Evolutionary conservation across 2,797 vertebrate genomes (phyloP).

Genomic region (Myotis planiceps): DNA sequence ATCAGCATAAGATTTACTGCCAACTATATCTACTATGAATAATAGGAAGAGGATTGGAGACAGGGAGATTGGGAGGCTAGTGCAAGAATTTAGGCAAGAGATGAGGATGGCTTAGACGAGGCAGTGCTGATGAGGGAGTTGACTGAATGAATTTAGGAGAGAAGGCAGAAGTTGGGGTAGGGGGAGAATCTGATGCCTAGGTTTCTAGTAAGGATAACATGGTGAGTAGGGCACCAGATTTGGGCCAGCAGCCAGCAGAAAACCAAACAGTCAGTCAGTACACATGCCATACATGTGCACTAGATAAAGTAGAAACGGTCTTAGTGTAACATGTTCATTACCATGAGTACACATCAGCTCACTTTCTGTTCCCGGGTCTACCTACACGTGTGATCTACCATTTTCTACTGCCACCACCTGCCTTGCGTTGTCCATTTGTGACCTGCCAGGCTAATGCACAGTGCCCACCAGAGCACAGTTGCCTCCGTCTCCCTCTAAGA

Average conservation of each 20-base stretch:
- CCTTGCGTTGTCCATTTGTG: neutral
- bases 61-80: neutral
- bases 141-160: neutral
- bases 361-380: neutral
- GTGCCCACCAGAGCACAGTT: neutral
- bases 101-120: neutral
- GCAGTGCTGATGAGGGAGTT: neutral
- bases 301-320: neutral
- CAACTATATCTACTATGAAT: slow-evolving; percentile 17
- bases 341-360: neutral
- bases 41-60: neutral
- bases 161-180: neutral
- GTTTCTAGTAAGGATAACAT: neutral
- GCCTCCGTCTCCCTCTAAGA: neutral
- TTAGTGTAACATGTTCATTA: neutral
- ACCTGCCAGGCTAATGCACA: neutral
- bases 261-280: neutral
- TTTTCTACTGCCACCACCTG: neutral
- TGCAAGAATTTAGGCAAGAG: neutral
- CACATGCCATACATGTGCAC: neutral
- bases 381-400: neutral
- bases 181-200: neutral
- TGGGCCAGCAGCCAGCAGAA: neutral
- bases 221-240: neutral
- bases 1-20: slow-evolving; percentile 68